phyloP scores from a whole-genome alignment of 2,113 vertebrate species.

The Rostratula benghalensis region DNA sequence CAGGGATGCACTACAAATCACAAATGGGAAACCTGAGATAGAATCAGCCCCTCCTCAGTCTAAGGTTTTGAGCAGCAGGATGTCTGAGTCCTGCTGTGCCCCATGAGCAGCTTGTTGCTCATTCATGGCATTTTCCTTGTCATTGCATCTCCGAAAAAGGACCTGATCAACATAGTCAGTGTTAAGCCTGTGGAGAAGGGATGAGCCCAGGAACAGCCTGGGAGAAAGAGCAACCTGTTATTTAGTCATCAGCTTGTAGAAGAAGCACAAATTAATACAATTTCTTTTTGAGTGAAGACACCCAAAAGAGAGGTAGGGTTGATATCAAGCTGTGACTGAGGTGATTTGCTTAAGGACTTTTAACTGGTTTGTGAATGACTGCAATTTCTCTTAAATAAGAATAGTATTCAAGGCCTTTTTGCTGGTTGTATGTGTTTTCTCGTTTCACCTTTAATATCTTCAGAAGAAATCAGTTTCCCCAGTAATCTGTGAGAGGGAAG shows the following conservation, averaged over 20 bases:
- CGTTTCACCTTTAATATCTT: neutral
- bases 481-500: neutral
- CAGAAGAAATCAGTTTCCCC: neutral
- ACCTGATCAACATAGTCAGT: neutral
- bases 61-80: neutral
- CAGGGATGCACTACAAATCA: neutral
- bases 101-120: fast-evolving
- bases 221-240: neutral
- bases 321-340: neutral
- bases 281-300: neutral
- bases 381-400: neutral
- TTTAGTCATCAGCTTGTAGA: neutral
- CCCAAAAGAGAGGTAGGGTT: neutral
- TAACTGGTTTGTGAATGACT: neutral
- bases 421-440: neutral
- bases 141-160: neutral
- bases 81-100: neutral
- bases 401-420: neutral
- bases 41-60: neutral
- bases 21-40: neutral
- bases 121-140: fast-evolving
- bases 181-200: neutral
- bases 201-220: neutral
- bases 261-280: neutral
- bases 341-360: neutral